Percentiles rank a stretch among this genome's conserved stretches.
phyloP scores from a whole-genome alignment of 2,888 invertebrate species.

The Drosophila mayaguana region DNA sequence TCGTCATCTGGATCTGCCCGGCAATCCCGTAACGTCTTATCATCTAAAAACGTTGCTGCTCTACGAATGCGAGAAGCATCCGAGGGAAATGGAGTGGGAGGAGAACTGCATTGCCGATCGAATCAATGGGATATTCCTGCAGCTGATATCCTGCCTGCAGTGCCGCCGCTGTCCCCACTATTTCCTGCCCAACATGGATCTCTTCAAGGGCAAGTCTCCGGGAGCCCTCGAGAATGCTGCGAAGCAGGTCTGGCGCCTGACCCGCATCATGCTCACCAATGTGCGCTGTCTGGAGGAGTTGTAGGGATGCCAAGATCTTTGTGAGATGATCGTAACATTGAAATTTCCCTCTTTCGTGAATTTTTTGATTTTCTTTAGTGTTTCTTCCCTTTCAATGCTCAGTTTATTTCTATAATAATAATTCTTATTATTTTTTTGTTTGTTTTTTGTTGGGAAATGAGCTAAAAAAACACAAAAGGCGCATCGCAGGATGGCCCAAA shows the following conservation, averaged over 20 bases:
- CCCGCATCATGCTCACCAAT: slow-evolving; percentile 96
- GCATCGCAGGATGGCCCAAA: slow-evolving; percentile 29
- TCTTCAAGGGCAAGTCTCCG: slow-evolving; percentile 96
- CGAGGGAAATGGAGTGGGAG: slow-evolving; percentile 97
- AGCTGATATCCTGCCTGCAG: slow-evolving; percentile 97
- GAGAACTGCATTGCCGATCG: slow-evolving; percentile 96
- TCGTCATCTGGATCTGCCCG: slow-evolving; percentile 94
- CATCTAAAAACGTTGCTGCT: slow-evolving; percentile 95
- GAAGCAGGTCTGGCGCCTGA: slow-evolving; percentile 96
- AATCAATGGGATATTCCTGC: slow-evolving; percentile 96
- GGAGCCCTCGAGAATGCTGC: slow-evolving; percentile 96
- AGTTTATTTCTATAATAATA: background rate
- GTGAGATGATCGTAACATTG: slow-evolving; percentile 14
- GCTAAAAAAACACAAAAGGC: slow-evolving; percentile 44
- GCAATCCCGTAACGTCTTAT: slow-evolving; percentile 96
- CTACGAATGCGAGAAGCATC: slow-evolving; percentile 98
- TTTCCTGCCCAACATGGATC: slow-evolving; percentile 96
- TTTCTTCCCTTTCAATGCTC: background rate
- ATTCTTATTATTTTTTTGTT: slow-evolving; percentile 23
- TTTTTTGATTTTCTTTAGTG: slow-evolving; percentile 13
- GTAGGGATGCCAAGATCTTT: slow-evolving; percentile 84
- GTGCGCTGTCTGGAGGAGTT: slow-evolving; percentile 95
- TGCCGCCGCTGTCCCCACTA: slow-evolving; percentile 98
- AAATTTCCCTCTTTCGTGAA: slow-evolving; percentile 17
- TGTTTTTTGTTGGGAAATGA: slow-evolving; percentile 23